Percentiles rank a stretch among this genome's conserved stretches.
phyloP scores from a whole-genome alignment of 2,797 vertebrate species.

The Enteromius thamalakanensis region DNA sequence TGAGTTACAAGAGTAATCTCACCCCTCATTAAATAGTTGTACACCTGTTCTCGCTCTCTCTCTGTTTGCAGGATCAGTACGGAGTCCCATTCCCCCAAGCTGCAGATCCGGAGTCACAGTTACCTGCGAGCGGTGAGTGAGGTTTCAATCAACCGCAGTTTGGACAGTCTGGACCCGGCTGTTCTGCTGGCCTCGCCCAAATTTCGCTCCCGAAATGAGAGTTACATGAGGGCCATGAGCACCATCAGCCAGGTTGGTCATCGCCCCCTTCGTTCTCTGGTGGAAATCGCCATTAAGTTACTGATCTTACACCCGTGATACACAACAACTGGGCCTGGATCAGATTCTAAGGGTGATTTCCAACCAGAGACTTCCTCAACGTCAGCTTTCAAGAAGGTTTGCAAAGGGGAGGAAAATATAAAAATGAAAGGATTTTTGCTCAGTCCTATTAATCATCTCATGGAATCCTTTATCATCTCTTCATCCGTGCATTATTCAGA shows the following conservation, averaged over 20 bases:
- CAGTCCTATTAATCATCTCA: background rate
- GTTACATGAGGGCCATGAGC: conserved; percentile 99
- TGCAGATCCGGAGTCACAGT: conserved; percentile 98
- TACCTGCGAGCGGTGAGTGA: conserved; percentile 98
- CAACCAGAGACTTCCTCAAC: conserved; percentile 28
- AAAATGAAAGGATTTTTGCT: background rate
- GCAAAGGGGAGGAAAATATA: conserved; percentile 65
- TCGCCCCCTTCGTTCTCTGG: conserved; percentile 40
- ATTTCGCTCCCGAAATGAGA: conserved; percentile 98
- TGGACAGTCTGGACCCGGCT: conserved; percentile 94
- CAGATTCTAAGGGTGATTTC: conserved; percentile 44
- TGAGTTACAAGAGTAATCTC: conserved; percentile 20
- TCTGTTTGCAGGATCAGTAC: conserved; percentile 86
- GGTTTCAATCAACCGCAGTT: conserved; percentile 97
- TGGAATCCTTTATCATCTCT: conserved; percentile 3
- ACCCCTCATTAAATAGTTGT: conserved; percentile 7
- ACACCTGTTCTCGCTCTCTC: background rate
- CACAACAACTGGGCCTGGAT: conserved; percentile 9
- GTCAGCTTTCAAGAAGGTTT: conserved; percentile 50
- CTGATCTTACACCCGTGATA: conserved; percentile 12
- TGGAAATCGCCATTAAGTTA: conserved; percentile 8
- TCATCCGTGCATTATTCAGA: background rate
- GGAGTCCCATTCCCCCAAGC: conserved; percentile 92
- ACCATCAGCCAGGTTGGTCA: conserved; percentile 96
- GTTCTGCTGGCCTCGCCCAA: conserved; percentile 92